Evolutionary conservation across 2,888 invertebrate genomes (phyloP).

Genomic region (Xestia xanthographa): DNA sequence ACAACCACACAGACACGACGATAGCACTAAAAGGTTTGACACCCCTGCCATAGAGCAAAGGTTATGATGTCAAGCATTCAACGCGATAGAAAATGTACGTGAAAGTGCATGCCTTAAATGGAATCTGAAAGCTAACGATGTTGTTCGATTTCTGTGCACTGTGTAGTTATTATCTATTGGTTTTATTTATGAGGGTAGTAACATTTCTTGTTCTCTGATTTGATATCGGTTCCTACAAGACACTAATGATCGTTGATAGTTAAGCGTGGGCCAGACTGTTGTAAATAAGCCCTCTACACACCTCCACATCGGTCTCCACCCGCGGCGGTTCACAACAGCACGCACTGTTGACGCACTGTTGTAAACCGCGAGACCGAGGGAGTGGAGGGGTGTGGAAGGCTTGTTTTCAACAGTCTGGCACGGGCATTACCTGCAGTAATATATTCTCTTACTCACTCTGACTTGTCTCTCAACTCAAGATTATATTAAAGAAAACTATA

Average conservation of each 20-base stretch:
- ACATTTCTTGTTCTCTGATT: not conserved
- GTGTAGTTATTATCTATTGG: constrained; percentile 6
- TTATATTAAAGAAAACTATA: too few species aligned
- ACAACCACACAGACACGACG: not conserved
- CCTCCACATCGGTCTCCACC: too few species aligned
- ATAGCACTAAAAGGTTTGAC: constrained; percentile 11
- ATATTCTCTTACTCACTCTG: not conserved
- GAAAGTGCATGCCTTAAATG: constrained; percentile 55
- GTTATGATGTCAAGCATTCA: constrained; percentile 62
- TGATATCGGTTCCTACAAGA: not conserved
- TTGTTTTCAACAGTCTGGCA: too few species aligned
- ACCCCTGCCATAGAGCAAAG: constrained; percentile 53
- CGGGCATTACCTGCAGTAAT: too few species aligned
- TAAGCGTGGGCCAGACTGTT: too few species aligned
- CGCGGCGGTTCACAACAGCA: too few species aligned
- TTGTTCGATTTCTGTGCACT: constrained; percentile 28
- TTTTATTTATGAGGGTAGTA: constrained; percentile 4
- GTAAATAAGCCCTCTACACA: too few species aligned
- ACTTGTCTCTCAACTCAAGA: not conserved
- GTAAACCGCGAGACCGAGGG: too few species aligned
- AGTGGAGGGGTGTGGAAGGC: too few species aligned
- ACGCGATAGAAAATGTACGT: constrained; percentile 58
- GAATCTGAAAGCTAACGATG: constrained; percentile 47
- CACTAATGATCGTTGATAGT: not conserved
- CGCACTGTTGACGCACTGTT: too few species aligned